Percentiles rank a stretch among this genome's conserved stretches.
Evolutionary conservation across 1,140 invertebrate genomes (phyloP).

Genomic region (Archivesica marissinica): DNA sequence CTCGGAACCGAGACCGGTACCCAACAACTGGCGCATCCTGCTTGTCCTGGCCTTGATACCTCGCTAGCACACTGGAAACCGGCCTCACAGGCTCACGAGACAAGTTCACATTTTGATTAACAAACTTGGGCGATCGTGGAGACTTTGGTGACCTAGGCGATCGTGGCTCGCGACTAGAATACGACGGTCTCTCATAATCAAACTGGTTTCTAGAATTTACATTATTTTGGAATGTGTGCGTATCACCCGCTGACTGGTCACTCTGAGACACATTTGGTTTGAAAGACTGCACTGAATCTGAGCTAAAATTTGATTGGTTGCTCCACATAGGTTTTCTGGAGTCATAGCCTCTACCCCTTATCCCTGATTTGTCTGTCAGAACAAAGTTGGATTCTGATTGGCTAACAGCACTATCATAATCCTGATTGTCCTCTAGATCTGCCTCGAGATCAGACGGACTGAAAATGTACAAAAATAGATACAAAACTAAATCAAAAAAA

Average conservation of each 20-base stretch:
- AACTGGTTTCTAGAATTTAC: not conserved
- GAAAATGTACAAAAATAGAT: conserved; percentile 59
- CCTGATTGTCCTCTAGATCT: conserved; percentile 87
- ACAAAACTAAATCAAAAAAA: not conserved
- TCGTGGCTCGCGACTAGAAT: conserved; percentile 46
- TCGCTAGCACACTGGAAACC: conserved; percentile 49
- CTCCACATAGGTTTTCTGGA: conserved; percentile 25
- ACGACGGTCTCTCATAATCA: conserved; percentile 22
- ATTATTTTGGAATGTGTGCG: conserved; percentile 29
- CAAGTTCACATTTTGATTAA: conserved; percentile 19
- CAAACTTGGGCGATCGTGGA: conserved; percentile 15
- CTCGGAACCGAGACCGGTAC: conserved; percentile 48
- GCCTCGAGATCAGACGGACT: conserved; percentile 88
- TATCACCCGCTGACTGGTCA: not conserved
- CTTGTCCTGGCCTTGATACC: conserved; percentile 42
- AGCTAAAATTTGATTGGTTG: conserved; percentile 53
- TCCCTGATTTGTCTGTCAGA: conserved; percentile 78
- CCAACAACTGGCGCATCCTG: not conserved
- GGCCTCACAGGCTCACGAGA: conserved; percentile 27
- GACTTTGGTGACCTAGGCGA: conserved; percentile 41
- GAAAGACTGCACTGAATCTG: conserved; percentile 48
- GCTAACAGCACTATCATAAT: conserved; percentile 84
- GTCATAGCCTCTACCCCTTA: conserved; percentile 27
- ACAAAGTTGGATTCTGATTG: conserved; percentile 82
- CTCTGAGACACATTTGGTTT: conserved; percentile 46